A percentile compares a stretch with the other conserved stretches of the same genome.
These are phyloP conservation scores for Leptodactylus fallax DNA, from an alignment of 2,797 vertebrate genomes.

Conservation along the genomic window DNA sequence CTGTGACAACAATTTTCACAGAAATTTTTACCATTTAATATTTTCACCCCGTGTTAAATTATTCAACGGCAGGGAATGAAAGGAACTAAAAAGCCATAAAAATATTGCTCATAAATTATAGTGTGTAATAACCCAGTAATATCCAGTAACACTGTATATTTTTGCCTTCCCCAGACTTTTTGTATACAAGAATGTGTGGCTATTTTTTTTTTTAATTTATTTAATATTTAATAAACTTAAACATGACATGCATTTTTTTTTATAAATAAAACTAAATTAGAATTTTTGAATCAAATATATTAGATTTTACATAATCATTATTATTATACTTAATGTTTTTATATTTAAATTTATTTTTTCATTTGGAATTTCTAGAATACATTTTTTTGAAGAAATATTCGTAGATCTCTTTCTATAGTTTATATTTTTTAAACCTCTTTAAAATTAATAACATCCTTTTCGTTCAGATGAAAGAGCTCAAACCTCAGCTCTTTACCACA, in stretches of 20 bases:
- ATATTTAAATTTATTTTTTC: neutral
- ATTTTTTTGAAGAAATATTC: neutral
- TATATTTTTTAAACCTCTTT: neutral
- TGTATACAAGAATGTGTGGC: too few species aligned
- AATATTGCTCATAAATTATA: neutral
- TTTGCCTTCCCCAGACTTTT: too few species aligned
- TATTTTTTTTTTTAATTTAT: too few species aligned
- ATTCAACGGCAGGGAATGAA: neutral
- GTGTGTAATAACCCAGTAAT: neutral
- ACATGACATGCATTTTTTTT: too few species aligned
- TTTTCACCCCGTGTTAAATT: neutral
- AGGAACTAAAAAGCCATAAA: neutral
- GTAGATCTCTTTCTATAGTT: neutral
- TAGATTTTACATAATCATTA: neutral
- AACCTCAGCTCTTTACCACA: neutral
- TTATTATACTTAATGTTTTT: neutral
- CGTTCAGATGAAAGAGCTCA: neutral
- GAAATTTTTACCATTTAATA: neutral
- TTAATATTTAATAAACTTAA: too few species aligned
- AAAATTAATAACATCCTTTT: conserved; percentile 28
- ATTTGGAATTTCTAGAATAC: neutral
- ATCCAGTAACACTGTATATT: too few species aligned
- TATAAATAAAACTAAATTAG: too few species aligned
- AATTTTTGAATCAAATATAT: neutral
- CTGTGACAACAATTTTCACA: neutral